Base-by-base conservation (phyloP, 2,797 vertebrate species). In the Vultur gryphus region DNA sequence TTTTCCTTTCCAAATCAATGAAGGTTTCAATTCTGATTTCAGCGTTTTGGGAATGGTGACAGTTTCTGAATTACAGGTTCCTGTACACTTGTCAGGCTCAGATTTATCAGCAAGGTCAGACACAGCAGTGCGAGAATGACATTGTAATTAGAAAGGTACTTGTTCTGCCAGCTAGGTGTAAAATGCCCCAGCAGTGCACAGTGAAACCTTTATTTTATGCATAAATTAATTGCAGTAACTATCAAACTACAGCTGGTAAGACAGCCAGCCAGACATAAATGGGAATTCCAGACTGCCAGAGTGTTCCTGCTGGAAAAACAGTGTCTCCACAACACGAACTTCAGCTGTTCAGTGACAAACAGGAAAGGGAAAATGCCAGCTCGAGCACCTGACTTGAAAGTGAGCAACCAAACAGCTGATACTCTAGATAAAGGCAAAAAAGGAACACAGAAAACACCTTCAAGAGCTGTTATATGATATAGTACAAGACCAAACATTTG, bases 211-310 rank as follows among this genome's bases (percentile, higher is more conserved):
- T 75, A 92, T 96, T 97, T 97, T 96, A 95, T 96, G 96, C 54
- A 26, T 85, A 97, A 98, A 98, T 98, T 98, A 98, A 97, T 90
- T 96, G 86, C 91, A 94, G 92, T 95, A 96, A 95, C 96, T 95
- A 97, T 95, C 86, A 97, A 96, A 95, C 65, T 91, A 88, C 93
- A 97, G 87, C 90, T 97, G 89, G 84, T 85, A 95, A 95, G 81
- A 73, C 97, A 97, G 61, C 16, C 83, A 96, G 84, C 62, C 84
- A 96, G 92, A 62, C 48, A 33, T 96, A 92, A 97, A 97, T n/a
- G 48, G 89, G 84, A 90, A 97, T 90, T 97, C 71, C 91, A 46
- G 65, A 43, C 48, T 92, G 57, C 24, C 89, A 89, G 88, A 83
- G 49, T 29, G 16, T 70, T 96, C 41, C 82, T 97, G 87, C 35